These are phyloP conservation scores for Drosophila nannoptera DNA, from an alignment of 1,140 invertebrate species.

Conservation along the genomic window DNA sequence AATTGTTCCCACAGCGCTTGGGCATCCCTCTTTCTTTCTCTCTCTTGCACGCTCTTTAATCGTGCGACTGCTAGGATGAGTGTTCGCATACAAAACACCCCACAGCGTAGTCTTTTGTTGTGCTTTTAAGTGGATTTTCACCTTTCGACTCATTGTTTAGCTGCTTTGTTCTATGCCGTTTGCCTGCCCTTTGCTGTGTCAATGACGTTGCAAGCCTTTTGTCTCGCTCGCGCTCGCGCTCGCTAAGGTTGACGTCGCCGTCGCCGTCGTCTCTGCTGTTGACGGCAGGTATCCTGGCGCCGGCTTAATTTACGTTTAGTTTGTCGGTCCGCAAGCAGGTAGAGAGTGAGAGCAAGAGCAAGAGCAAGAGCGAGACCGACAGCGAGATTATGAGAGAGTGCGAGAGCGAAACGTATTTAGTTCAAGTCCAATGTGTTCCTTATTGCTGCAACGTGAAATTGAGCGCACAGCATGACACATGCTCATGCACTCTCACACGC, in stretches of 20 bases:
- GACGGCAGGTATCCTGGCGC: slow-evolving; percentile 74
- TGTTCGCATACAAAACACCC: slow-evolving; percentile 20
- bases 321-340: slow-evolving; percentile 42
- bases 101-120: slow-evolving; percentile 41
- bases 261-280: slow-evolving; percentile 11
- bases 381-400: neutral
- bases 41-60: neutral
- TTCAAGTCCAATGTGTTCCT: slow-evolving; percentile 64
- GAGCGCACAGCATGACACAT: slow-evolving; percentile 43
- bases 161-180: slow-evolving; percentile 46
- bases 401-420: slow-evolving; percentile 45
- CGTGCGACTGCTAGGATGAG: slow-evolving; percentile 12
- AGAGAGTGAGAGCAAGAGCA: slow-evolving; percentile 25
- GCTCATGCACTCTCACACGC: slow-evolving; percentile 16
- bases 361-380: neutral
- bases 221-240: slow-evolving; percentile 46
- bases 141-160: slow-evolving; percentile 59
- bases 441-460: slow-evolving; percentile 54
- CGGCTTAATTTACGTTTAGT: slow-evolving; percentile 69
- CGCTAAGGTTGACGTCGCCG: slow-evolving; percentile 4
- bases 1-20: slow-evolving; percentile 63
- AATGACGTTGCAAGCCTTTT: slow-evolving; percentile 74
- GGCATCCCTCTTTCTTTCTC: slow-evolving; percentile 5
- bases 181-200: slow-evolving; percentile 52
- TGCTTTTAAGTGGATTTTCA: slow-evolving; percentile 74